Base-by-base conservation (phyloP, 2,113 vertebrate species). In the Notiomystis cincta region DNA sequence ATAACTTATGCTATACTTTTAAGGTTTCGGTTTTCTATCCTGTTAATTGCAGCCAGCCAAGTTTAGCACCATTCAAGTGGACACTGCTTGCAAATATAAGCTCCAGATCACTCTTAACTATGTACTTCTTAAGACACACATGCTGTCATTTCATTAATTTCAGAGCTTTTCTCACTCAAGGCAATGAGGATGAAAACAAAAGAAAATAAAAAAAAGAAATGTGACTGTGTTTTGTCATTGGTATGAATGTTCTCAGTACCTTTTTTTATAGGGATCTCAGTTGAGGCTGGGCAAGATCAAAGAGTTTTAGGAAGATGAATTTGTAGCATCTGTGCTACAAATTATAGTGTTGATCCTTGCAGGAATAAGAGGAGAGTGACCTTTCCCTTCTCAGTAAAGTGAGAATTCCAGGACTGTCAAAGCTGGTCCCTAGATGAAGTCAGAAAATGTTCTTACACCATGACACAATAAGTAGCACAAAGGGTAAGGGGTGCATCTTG, bases 321-420 rank as follows among this genome's bases (percentile, higher is more conserved):
- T 76, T 92, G 35, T 66, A 70, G 27, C n/a, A n/a, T 75, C 44
- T 11, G 2, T 69, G 60, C 10, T 30, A 53, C 24, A 57, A 75
- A 60, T 31, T 65, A 40, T 4, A 9, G 11, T 53, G 45, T 48
- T 65, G 56, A 66, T 54, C 28, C 33, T 91, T 80, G 23, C 20
- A 83, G 71, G 40, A 30, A 15, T 72, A 76, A 62, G 20, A 82
- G 20, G 11, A 57, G 15, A 0, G 0, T 65, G 1, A 1, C 28
- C 23, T 91, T 42, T 83, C 73, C 33, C 28, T 83, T 84, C n/a
- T 70, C 21, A 60, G 30, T 35, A 62, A 66, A 38, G n/a, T 56
- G 56, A 81, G 79, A 87, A 58, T 93, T 87, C 30, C 20, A 57
- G 40, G 24, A 30, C 28, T 51, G 10, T 62, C 56, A 33, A 71